Conservation (phyloP, 2,888 invertebrate species). For the Agriopis aurantiaria region DNA sequence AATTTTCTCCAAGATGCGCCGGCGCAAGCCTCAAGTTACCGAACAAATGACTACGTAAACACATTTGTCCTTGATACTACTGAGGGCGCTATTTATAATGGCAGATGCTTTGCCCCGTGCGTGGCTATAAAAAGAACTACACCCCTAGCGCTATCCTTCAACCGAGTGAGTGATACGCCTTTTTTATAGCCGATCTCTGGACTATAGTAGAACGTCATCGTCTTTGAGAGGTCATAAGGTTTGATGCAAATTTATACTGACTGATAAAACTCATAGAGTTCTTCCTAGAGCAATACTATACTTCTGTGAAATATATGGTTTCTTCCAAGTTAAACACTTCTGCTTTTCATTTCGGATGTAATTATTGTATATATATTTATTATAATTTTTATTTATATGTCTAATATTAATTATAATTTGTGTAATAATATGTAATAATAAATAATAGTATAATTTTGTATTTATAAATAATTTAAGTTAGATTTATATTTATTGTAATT, state of each 20-base stretch:
- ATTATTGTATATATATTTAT: too few relatives aligned
- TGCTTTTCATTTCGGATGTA: too few relatives aligned
- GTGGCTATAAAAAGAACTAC: constrained; percentile 73
- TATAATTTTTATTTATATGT: too few relatives aligned
- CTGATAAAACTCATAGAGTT: neutral
- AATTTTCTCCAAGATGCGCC: constrained; percentile 5
- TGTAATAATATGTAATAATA: too few relatives aligned
- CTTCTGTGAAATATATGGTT: too few relatives aligned
- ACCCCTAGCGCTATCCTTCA: constrained; percentile 49
- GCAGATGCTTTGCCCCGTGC: constrained; percentile 81
- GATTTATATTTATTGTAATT: too few relatives aligned
- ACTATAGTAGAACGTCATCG: neutral
- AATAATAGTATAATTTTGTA: too few relatives aligned
- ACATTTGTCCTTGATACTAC: constrained; percentile 84
- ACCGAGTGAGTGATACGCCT: constrained; percentile 9
- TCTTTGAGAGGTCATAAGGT: neutral
- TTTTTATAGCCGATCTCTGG: constrained; percentile 1
- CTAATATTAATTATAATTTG: too few relatives aligned
- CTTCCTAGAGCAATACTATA: too few relatives aligned
- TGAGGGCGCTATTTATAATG: constrained; percentile 80
- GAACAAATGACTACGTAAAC: constrained; percentile 64
- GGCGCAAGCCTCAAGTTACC: constrained; percentile 33
- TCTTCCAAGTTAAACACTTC: too few relatives aligned
- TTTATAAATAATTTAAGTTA: too few relatives aligned
- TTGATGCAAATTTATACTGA: neutral